Percentiles rank a stretch among this genome's conserved stretches.
Conservation (phyloP, 1,140 invertebrate genomes). For the Macrostomum lignano region DNA sequence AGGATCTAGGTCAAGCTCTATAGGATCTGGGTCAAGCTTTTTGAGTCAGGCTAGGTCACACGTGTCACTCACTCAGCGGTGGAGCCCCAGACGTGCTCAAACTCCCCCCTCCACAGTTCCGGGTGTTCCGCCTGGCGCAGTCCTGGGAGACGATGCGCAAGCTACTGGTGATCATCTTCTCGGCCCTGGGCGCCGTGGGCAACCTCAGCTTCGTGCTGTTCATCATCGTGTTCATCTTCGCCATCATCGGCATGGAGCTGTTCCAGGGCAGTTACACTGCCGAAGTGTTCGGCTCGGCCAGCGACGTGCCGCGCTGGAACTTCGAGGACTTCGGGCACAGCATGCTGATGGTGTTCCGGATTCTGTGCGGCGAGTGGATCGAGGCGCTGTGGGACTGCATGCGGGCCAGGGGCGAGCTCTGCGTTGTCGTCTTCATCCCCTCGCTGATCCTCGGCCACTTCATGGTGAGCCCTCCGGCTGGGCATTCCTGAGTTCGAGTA, state of each 20-base stretch:
- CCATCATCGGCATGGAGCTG: constrained; percentile 86
- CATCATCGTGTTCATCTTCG: constrained; percentile 94
- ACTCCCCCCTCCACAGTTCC: no score
- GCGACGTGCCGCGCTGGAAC: constrained; percentile 43
- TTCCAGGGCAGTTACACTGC: constrained; percentile 60
- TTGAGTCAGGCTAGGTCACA: no score
- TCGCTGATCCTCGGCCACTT: constrained; percentile 88
- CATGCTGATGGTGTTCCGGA: constrained; percentile 88
- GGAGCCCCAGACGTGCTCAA: no score
- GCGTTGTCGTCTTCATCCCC: constrained; percentile 79
- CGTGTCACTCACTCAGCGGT: no score
- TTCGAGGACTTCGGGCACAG: constrained; percentile 89
- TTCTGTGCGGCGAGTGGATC: constrained; percentile 92
- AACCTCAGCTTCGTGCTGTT: constrained; percentile 81
- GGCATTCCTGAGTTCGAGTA: no score
- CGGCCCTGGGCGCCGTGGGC: constrained; percentile 78
- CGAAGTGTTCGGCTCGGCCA: constrained; percentile 14
- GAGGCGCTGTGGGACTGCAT: constrained; percentile 95
- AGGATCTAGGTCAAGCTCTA: no score
- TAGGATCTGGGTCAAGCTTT: no score
- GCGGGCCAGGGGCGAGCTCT: constrained; percentile 53
- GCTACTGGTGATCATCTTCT: constrained; percentile 86
- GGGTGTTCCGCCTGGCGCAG: constrained; percentile 93
- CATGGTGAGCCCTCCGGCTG: constrained; percentile 41
- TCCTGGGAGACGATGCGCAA: constrained; percentile 91